Base-by-base conservation (phyloP, 1,140 invertebrate genomes). In the Aphelenchoides besseyi region DNA sequence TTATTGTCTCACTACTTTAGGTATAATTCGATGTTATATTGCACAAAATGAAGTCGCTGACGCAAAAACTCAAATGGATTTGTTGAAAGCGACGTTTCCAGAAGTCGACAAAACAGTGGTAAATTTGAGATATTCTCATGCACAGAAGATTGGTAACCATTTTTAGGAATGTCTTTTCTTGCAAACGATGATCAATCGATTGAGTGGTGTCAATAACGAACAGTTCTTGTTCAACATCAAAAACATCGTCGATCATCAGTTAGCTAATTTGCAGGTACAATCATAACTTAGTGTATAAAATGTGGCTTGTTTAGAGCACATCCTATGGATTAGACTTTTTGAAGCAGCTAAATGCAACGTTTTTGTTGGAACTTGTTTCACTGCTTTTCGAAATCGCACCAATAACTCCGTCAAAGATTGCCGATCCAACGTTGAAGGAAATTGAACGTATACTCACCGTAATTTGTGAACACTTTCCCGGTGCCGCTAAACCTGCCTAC, bases 401-500 rank as follows among this genome's bases (percentile, higher is more conserved):
- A 74, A 85, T 86, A 77, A 86, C 88, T 74, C 32, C 78, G 87
- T 85, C 87, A 86, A 30, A 74, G 85, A 86, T 84, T 89, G 86
- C 79, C 79, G 69, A 67, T 80, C 8, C 85, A 35, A 79, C 85
- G 18, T 74, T 88, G 57, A 85, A 88, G 81, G 83, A 88, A 68
- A 90, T 89, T 80, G 83, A 90, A 12, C 87, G 88, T 48, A 86
- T 94, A 12, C 86, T 96, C 9, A 90, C 91, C 77, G 88, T 88
- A 28, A 85, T 95, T 5, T 88, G 88, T 2, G 89, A 91, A 72
- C 89, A 90, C 28, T 94, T 92, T 85, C 93, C 94, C 16, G 92
- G 92, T 29, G 33, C 8, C 12, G 16, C 90, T 37, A 86, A 89
- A 70, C 91, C 90, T 1, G 85, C 91, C 1, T 91, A 90, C 81